phyloP scores from a whole-genome alignment of 1,140 invertebrate genomes.

The Orius laevigatus region DNA sequence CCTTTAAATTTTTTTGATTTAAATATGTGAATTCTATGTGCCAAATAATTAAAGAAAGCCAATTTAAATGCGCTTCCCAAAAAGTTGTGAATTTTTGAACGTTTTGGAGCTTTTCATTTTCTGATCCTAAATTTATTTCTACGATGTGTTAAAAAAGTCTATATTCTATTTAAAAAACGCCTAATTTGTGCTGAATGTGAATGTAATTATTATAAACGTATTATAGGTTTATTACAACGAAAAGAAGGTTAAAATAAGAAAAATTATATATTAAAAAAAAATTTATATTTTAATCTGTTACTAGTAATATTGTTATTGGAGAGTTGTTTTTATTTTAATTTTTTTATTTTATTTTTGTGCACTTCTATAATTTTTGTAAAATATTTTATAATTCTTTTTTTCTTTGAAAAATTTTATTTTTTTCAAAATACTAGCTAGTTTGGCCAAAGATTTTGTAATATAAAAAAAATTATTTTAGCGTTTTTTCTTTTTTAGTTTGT shows the following conservation, averaged over 20 bases:
- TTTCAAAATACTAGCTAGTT: too few species aligned
- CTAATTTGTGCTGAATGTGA: slow-evolving; percentile 6
- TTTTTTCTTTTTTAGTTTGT: too few species aligned
- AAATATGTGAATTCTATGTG: too few species aligned
- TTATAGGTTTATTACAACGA: slow-evolving; percentile 1
- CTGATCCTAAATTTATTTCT: slow-evolving; percentile 12
- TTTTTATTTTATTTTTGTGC: not conserved
- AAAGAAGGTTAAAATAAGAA: slow-evolving; percentile 10
- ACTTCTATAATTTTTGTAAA: too few species aligned
- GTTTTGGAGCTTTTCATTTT: not conserved
- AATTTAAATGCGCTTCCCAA: too few species aligned
- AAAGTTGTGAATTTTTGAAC: too few species aligned
- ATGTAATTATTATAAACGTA: slow-evolving; percentile 4
- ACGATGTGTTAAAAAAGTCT: slow-evolving; percentile 8
- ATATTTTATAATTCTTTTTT: too few species aligned
- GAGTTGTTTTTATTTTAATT: slow-evolving; percentile 14
- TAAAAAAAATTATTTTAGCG: too few species aligned
- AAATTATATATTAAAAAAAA: slow-evolving; percentile 8
- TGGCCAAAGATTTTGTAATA: too few species aligned
- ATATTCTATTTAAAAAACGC: slow-evolving; percentile 4
- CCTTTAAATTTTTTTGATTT: too few species aligned
- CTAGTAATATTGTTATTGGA: slow-evolving; percentile 12
- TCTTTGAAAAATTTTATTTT: too few species aligned
- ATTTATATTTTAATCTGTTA: not conserved
- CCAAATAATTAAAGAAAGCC: too few species aligned